Evolutionary conservation across 2,113 vertebrate genomes (phyloP).

Genomic region (Chauna torquata): DNA sequence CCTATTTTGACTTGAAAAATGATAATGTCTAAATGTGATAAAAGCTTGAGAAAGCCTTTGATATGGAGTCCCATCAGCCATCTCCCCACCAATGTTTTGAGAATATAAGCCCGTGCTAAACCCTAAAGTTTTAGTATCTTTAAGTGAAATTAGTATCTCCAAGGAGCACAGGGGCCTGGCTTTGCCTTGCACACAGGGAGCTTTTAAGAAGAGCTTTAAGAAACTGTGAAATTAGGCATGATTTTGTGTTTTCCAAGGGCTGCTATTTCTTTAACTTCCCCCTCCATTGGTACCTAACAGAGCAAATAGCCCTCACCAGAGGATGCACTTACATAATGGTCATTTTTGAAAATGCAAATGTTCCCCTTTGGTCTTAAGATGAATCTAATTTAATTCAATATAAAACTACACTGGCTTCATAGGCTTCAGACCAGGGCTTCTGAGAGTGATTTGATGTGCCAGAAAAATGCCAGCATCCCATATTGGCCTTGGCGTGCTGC

Average conservation of each 20-base stretch:
- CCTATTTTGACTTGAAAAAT: constrained; percentile 11
- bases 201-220: not conserved
- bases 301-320: not conserved
- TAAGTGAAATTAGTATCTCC: not conserved
- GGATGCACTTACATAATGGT: rapidly evolving
- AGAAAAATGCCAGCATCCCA: not conserved
- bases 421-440: not conserved
- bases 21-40: not conserved
- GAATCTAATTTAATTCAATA: not conserved
- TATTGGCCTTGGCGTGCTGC: not conserved
- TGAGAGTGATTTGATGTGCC: not conserved
- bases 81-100: not conserved
- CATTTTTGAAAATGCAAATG: not conserved
- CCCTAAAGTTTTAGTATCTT: not conserved
- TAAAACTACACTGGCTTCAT: not conserved
- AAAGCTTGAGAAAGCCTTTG: constrained; percentile 38
- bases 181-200: not conserved
- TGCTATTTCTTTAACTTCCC: not conserved
- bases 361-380: not conserved
- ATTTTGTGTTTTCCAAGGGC: not conserved
- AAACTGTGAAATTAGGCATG: not conserved
- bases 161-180: not conserved
- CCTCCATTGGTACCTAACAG: not conserved
- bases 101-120: not conserved
- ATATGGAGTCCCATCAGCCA: not conserved